Evolutionary conservation across 92 coral and sea anemone genomes (phyloP), one percentile per base, ranked within the genome.

Genomic region (Palythoa grandiflora): DNA sequence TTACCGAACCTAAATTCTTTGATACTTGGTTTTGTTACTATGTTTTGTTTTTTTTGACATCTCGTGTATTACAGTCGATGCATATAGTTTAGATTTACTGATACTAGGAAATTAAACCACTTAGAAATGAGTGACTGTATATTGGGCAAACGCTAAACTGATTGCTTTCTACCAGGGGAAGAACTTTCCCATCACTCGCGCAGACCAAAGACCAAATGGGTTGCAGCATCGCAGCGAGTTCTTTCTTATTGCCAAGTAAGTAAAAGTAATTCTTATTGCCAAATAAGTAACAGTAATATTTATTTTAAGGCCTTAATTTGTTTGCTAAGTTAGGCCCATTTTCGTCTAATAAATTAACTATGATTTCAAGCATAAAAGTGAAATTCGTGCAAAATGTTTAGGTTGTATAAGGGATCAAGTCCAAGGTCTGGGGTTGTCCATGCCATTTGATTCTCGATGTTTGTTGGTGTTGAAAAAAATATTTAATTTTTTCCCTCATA

Each of bases 161-260:
- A 21, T 38, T 71, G 60, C 47, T 47, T 12, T 37, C 44, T 87
- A 36, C 12, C 84, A 89, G 91, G 93, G 80, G 35, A 86, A 89
- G 78, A 92, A 90, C 60, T 91, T 92, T 57, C 89, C 98, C 63
- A 87, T 94, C 40, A 85, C 88, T 68, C 88, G 92, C 37, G 66
- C 76, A 60, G 93, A 88, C 17, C 94, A 93, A 57, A 92, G 96
- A 55, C 91, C 93, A 60, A 93, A 93, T 95, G 98, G 98, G 72
- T 87, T 95, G 48, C 98, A 91, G 70, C 94, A 93, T 80, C 94
- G 92, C 47, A 97, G 97, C 74, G 96, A 97, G 79, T 97, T 97
- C 77, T 92, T 94, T 81, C 89, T 92, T 76, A 97, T 97, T 85
- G 95, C 99, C 90, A 97, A 97, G 99, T 97, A 79, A 95, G 99